Base-by-base conservation (phyloP, 2,797 vertebrate genomes). In the Sciurus carolinensis region DNA sequence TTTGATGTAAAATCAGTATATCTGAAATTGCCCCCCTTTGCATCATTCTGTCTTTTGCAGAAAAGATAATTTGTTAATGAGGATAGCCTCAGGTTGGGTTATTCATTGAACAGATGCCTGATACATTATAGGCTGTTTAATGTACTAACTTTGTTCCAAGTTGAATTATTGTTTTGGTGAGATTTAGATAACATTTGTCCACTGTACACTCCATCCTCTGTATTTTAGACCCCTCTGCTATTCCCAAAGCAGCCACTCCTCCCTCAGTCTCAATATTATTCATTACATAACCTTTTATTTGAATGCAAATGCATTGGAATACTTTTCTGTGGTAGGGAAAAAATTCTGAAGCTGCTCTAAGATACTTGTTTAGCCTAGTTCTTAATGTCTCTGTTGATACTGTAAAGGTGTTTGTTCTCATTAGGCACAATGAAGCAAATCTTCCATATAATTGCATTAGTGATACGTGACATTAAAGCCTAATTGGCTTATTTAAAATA, bases 401-500 rank as follows among this genome's bases (percentile, higher is more conserved):
- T 97, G 66, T 97, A 97, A 98, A 98, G 97, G 97, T 99, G 97
- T 98, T 98, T 98, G 97, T 98, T 98, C 98, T 98, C 95, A 97
- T 98, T 98, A 98, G 98, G 82, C 97, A 98, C 97, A 98, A 97
- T 98, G 98, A 98, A 98, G 97, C 98, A 99, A 98, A 98, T 98
- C 97, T 98, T 98, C 95, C 98, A 95, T 98, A 90, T 98, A 98
- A 98, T 98, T 98, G 98, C 96, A 98, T 98, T 98, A 98, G 97
- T 98, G 97, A 98, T 98, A 98, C 20, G 96, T 99, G 98, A 98
- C 98, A 98, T 98, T 98, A 98, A 98, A 98, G 96, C 92, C 97
- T 98, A 98, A 98, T 98, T 98, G 98, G 95, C 98, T 98, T 98
- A 97, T 98, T 98, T 98, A 91, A 98, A 98, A 98, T 98, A 98